Conservation (phyloP, 1,140 invertebrate genomes). For the Drosophila sulfurigaster region DNA sequence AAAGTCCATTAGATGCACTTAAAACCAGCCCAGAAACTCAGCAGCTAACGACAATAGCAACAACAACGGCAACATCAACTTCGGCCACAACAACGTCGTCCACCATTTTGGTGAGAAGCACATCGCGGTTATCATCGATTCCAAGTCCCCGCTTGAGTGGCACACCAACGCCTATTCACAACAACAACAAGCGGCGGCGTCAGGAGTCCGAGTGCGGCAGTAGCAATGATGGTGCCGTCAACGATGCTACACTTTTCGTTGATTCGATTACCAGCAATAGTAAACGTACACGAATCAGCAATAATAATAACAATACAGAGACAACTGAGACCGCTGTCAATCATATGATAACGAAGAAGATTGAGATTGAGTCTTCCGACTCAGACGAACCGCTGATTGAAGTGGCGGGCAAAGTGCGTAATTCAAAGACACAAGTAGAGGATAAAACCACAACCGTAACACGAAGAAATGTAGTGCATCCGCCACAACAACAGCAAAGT, state of each 20-base stretch:
- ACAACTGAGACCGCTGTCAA: conserved; percentile 32
- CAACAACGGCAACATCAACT: conserved; percentile 10
- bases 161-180: conserved; percentile 57
- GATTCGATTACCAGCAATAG: conserved; percentile 27
- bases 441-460: conserved; percentile 78
- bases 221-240: conserved; percentile 50
- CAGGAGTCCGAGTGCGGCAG: conserved; percentile 90
- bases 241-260: conserved; percentile 26
- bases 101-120: conserved; percentile 36
- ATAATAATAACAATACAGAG: conserved; percentile 31
- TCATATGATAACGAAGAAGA: conserved; percentile 65
- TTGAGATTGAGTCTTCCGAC: conserved; percentile 88
- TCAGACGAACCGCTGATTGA: conserved; percentile 92
- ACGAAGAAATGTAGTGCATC: conserved; percentile 68
- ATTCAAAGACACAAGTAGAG: conserved; percentile 80
- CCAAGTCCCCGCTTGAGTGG: conserved; percentile 58
- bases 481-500: conserved; percentile 63
- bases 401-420: conserved; percentile 88
- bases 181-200: conserved; percentile 88
- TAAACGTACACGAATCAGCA: conserved; percentile 58
- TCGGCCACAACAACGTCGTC: conserved; percentile 23
- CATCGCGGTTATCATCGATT: conserved; percentile 53
- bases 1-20: conserved; percentile 88
- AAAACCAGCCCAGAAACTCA: conserved; percentile 86
- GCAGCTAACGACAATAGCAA: conserved; percentile 1